Evolutionary conservation across 2,888 invertebrate genomes (phyloP), one percentile per base, ranked within the genome.

Genomic region (Tubulanus polymorphus): DNA sequence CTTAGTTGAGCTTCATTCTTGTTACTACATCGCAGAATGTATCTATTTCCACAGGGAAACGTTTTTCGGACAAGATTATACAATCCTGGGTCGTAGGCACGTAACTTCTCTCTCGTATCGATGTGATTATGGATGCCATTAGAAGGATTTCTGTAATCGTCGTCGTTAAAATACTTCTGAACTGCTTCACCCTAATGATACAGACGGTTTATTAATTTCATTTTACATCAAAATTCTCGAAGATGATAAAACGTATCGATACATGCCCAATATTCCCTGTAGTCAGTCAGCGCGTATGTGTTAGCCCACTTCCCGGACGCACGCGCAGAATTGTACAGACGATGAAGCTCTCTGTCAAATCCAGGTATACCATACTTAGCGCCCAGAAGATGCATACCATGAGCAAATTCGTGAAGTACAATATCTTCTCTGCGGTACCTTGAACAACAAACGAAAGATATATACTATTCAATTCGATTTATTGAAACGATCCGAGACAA

Each of bases 151-250:
- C 59, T 50, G 60, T 63, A 67, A 5, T 61, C 61, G 58, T 68
- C 65, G 32, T 59, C 66, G 55, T 67, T 61, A 55, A 66, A 69
- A 57, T 62, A 68, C 55, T 65, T 67, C 56, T 69, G 69, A 6
- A 63, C 56, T 1, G 66, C 69, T 53, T 68, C 69, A 20, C 66
- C 68, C 69, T 69, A 32, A 28, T 8, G 18, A 48, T 50, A 26
- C 1, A n/a, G n/a, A n/a, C n/a, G n/a, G n/a, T n/a, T n/a, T n/a
- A n/a, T n/a, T n/a, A n/a, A n/a, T n/a, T n/a, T n/a, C n/a, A n/a
- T n/a, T n/a, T n/a, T n/a, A n/a, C n/a, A n/a, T n/a, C n/a, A n/a
- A n/a, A n/a, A n/a, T n/a, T n/a, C n/a, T n/a, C 35, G n/a, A 35
- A 35, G n/a, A 15, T 12, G 35, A 15, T 35, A 35, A 35, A 15